These are phyloP conservation scores for Clarias magur DNA, from an alignment of 2,113 vertebrate genomes.

Conservation along the genomic window DNA sequence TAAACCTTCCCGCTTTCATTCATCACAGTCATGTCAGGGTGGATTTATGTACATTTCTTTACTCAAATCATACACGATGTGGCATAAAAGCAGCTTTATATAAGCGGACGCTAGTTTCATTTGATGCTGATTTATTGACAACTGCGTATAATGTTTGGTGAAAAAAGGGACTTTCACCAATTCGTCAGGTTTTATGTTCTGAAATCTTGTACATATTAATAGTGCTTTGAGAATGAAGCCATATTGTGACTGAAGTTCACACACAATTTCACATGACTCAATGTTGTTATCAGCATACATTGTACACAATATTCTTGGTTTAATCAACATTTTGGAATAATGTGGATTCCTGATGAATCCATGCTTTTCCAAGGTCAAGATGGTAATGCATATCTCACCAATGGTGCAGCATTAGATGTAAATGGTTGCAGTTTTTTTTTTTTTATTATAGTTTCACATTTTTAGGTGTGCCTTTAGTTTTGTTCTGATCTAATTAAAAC, in stretches of 20 bases:
- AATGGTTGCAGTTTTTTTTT: not conserved
- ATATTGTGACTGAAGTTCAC: not conserved
- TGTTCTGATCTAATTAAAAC: not conserved
- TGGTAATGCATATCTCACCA: not conserved
- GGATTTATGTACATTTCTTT: not conserved
- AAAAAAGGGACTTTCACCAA: not conserved
- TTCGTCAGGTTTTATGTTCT: not conserved
- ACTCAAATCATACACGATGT: not conserved
- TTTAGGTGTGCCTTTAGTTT: not conserved
- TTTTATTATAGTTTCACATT: not conserved
- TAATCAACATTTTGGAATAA: not conserved
- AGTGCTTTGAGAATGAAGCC: not conserved
- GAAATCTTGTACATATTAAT: not conserved
- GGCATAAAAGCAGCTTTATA: not conserved
- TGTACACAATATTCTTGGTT: not conserved
- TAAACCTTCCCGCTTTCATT: slow-evolving; percentile 13
- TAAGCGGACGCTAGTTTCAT: not conserved
- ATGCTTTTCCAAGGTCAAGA: not conserved
- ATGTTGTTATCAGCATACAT: not conserved
- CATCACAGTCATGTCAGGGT: not conserved
- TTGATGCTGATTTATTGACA: not conserved
- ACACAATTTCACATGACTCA: not conserved
- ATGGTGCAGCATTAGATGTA: not conserved
- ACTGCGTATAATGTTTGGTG: not conserved
- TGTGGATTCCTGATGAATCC: not conserved